Conservation (phyloP, 2,888 invertebrate species). For the Chrysomela aeneicollis region DNA sequence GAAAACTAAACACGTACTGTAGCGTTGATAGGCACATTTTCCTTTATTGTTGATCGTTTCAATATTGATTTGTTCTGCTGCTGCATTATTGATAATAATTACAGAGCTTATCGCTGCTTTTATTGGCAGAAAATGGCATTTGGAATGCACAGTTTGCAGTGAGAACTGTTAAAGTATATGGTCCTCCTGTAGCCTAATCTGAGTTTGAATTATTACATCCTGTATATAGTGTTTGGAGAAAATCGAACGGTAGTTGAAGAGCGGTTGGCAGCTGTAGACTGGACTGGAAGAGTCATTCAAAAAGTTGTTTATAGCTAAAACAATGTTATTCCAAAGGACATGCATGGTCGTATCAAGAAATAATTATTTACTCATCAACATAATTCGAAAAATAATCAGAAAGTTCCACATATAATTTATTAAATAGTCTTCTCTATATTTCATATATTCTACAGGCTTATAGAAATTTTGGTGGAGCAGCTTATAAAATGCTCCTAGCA, state of each 20-base stretch:
- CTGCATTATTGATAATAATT: background rate
- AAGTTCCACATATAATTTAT: no score
- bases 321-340: background rate
- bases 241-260: background rate
- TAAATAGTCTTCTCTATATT: no score
- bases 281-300: background rate
- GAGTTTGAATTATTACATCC: background rate
- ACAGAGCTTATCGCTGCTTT: background rate
- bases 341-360: background rate
- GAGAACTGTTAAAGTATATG: no score
- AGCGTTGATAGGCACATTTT: background rate
- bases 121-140: no score
- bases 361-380: no score
- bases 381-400: no score
- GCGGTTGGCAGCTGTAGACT: background rate
- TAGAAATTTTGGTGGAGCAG: no score
- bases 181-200: no score
- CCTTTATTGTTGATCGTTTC: background rate
- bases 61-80: background rate
- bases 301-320: background rate
- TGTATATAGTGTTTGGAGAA: background rate
- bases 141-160: no score
- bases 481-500: no score
- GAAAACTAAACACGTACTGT: background rate
- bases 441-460: no score